Conservation (phyloP, 2,888 invertebrate species). For the Yponomeuta sedellus region DNA sequence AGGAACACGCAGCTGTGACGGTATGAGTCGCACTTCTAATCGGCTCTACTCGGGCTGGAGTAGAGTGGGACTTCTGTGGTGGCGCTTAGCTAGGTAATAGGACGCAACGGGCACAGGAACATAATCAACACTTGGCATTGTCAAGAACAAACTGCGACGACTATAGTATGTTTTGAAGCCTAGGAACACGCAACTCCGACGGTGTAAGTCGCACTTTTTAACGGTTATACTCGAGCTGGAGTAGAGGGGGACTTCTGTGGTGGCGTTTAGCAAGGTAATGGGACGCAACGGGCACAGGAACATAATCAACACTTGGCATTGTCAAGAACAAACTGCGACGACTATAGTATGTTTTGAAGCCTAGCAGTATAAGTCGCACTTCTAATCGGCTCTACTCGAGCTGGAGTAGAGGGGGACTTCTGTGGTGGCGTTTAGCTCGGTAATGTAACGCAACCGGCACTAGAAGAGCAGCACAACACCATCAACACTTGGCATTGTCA, state of each 20-base stretch:
- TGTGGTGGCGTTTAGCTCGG: not conserved
- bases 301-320: no score
- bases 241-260: no score
- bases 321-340: no score
- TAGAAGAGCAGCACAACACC: no score
- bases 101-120: not conserved
- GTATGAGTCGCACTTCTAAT: constrained; percentile 40
- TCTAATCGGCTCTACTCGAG: constrained; percentile 22
- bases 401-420: no score
- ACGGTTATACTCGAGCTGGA: not conserved
- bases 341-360: not conserved
- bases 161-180: not conserved
- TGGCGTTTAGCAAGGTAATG: not conserved
- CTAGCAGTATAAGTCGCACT: constrained; percentile 42
- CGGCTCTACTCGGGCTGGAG: not conserved
- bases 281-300: not conserved
- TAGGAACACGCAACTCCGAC: not conserved
- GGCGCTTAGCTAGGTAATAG: not conserved
- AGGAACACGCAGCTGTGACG: not conserved
- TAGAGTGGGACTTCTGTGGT: not conserved
- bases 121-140: no score
- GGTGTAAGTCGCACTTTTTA: not conserved
- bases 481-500: no score
- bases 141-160: no score
- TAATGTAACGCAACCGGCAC: not conserved